Conservation (phyloP, 2,113 vertebrate species). For the Sakesphorus luctuosus region DNA sequence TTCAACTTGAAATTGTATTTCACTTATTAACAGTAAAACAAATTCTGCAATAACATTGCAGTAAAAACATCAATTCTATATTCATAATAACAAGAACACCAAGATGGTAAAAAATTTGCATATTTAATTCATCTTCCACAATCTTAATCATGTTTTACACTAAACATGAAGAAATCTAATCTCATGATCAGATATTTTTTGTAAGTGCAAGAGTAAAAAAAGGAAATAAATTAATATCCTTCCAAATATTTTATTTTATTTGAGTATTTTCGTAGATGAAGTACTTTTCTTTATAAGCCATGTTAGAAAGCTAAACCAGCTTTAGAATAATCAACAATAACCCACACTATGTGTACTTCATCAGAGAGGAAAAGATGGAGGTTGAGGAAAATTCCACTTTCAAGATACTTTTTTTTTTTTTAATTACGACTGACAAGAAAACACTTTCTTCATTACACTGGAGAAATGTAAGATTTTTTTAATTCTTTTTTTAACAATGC, state of each 20-base stretch:
- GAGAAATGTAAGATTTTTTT: neutral
- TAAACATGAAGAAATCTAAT: neutral
- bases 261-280: neutral
- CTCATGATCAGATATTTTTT: neutral
- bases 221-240: neutral
- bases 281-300: neutral
- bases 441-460: neutral
- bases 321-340: neutral
- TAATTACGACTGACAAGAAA: neutral
- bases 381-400: neutral
- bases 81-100: neutral
- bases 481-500: neutral
- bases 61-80: neutral
- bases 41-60: neutral
- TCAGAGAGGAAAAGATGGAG: neutral
- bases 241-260: neutral
- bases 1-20: neutral
- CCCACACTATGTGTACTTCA: fast-evolving
- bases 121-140: neutral
- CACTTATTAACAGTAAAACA: neutral
- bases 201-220: neutral
- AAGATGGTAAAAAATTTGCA: neutral
- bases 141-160: neutral
- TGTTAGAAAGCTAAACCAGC: neutral
- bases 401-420: neutral